Conservation (phyloP, 2,113 vertebrate species). For the Oxyruncus cristatus region DNA sequence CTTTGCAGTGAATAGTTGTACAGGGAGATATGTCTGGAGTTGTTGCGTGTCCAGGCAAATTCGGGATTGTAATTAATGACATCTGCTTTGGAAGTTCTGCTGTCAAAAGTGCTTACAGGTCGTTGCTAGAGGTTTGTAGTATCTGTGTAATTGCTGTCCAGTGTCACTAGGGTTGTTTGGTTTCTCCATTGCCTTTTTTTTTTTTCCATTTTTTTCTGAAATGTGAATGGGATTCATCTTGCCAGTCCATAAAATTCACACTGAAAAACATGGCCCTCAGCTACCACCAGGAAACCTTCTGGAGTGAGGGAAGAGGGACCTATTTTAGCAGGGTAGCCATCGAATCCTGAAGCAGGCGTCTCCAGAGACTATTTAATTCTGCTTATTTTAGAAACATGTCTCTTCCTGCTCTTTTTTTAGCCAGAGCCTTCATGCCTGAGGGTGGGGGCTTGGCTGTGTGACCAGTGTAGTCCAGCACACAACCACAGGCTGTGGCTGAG, state of each 20-base stretch:
- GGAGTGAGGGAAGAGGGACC: not conserved
- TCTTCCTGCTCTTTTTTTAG: conserved; percentile 39
- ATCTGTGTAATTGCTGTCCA: not conserved
- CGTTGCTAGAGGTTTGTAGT: not conserved
- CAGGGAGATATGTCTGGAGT: not conserved
- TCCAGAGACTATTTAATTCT: conserved; percentile 31
- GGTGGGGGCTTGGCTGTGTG: not conserved
- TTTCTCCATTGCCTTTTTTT: not conserved
- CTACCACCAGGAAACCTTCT: not conserved
- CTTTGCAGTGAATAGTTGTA: not conserved
- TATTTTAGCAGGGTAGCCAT: not conserved
- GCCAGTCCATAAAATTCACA: not conserved
- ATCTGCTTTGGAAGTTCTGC: not conserved
- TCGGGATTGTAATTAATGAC: not conserved
- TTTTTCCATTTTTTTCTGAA: not conserved
- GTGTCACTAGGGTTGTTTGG: not conserved
- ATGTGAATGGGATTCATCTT: not conserved
- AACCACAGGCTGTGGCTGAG: not conserved
- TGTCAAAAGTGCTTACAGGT: not conserved
- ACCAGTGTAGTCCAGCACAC: not conserved
- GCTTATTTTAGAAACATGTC: conserved; percentile 35
- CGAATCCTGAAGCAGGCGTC: not conserved
- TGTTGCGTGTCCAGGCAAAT: not conserved
- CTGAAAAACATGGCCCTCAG: not conserved
- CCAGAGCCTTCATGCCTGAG: not conserved